These are phyloP conservation scores for Nasonovia ribisnigri DNA, from an alignment of 2,888 invertebrate species.

Conservation along the genomic window DNA sequence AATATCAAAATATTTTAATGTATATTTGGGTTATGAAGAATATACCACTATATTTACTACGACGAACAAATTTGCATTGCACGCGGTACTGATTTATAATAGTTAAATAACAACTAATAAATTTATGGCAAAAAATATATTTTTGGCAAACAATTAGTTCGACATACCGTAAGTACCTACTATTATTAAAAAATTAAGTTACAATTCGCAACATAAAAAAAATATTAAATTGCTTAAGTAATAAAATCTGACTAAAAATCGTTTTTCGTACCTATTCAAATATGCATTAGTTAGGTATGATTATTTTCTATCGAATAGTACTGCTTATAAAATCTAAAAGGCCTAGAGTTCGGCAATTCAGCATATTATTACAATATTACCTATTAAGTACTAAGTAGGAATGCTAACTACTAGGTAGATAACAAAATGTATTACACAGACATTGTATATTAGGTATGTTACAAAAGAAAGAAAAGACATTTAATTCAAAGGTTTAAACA, in stretches of 20 bases:
- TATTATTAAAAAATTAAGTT: background rate
- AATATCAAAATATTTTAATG: too few relatives aligned
- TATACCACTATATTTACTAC: background rate
- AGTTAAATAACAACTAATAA: too few relatives aligned
- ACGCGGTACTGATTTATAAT: too few relatives aligned
- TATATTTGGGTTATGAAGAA: too few relatives aligned
- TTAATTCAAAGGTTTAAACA: background rate
- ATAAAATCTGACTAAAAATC: background rate
- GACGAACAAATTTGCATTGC: background rate
- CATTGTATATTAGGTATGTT: too few relatives aligned
- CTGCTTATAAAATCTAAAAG: background rate
- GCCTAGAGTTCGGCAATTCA: background rate
- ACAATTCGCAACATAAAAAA: background rate
- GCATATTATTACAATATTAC: background rate
- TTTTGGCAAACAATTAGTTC: background rate
- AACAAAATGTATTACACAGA: background rate
- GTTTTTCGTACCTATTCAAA: background rate
- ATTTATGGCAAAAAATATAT: background rate
- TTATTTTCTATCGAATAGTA: background rate
- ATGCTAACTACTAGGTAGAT: background rate
- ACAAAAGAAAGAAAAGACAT: background rate
- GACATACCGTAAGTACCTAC: too few relatives aligned
- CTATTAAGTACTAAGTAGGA: background rate
- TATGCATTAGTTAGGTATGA: background rate
- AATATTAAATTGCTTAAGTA: background rate